Percentiles rank a stretch among this genome's conserved stretches.
phyloP scores from a whole-genome alignment of 2,797 vertebrate genomes.

The Sebastes matsubarae region DNA sequence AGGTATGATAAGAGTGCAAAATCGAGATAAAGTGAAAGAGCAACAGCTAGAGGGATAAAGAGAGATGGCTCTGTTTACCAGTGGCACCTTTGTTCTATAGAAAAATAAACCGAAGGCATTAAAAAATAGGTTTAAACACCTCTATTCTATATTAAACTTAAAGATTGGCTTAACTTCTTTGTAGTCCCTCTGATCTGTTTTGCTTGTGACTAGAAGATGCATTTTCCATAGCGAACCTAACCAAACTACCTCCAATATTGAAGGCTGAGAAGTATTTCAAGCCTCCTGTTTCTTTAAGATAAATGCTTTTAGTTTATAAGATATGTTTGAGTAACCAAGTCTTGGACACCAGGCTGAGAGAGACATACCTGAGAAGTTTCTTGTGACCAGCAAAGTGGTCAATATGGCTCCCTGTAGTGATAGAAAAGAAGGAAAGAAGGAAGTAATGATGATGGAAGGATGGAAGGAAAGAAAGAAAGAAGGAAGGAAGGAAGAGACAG shows the following conservation, averaged over 20 bases:
- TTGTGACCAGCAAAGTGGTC: constrained; percentile 98
- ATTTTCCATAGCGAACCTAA: neutral
- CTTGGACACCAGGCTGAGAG: constrained; percentile 14
- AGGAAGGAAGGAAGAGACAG: constrained; percentile 13
- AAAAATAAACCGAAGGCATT: constrained; percentile 3
- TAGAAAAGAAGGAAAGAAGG: constrained; percentile 54
- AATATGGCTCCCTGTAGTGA: constrained; percentile 94
- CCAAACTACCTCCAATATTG: neutral
- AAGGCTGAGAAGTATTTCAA: neutral
- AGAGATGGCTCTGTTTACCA: constrained; percentile 36
- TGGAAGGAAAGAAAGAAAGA: neutral
- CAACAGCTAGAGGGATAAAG: constrained; percentile 35
- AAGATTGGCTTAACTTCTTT: neutral
- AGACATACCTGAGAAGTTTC: constrained; percentile 98
- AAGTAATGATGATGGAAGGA: constrained; percentile 40
- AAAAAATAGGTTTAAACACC: neutral
- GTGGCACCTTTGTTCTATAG: constrained; percentile 8
- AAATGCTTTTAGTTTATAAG: neutral
- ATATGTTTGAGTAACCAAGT: constrained; percentile 20
- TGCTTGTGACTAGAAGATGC: neutral
- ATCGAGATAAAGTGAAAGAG: constrained; percentile 29
- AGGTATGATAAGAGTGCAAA: constrained; percentile 26
- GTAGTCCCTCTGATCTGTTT: neutral
- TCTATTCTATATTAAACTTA: neutral
- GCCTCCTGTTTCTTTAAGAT: neutral